Conservation (phyloP, 2,797 vertebrate genomes). For the Neolamprologus multifasciatus region DNA sequence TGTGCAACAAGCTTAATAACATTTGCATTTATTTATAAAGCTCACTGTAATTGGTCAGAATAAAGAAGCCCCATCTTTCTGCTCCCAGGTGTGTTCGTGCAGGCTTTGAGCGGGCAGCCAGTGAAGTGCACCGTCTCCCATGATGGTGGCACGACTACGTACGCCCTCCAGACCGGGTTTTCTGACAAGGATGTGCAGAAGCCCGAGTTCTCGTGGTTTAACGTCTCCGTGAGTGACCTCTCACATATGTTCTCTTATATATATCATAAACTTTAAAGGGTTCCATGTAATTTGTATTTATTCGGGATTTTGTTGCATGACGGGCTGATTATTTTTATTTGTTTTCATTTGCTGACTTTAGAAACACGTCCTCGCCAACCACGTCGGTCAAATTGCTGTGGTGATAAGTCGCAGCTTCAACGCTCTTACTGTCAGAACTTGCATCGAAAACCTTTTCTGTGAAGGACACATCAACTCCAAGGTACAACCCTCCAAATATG, state of each 20-base stretch:
- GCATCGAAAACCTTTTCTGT: not conserved
- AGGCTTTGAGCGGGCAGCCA: too few relatives aligned
- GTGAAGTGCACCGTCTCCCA: not conserved
- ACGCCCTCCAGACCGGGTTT: not conserved
- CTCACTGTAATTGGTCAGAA: not conserved
- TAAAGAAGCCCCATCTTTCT: not conserved
- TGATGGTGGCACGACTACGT: not conserved
- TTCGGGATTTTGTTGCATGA: rapidly evolving
- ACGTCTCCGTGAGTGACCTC: not conserved
- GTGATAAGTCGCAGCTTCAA: not conserved
- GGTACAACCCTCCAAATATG: not conserved
- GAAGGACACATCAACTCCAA: not conserved
- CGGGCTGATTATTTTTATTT: rapidly evolving
- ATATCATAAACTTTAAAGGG: not conserved
- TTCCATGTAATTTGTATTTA: not conserved
- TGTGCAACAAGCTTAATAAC: rapidly evolving
- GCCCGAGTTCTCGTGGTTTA: not conserved
- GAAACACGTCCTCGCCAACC: not conserved
- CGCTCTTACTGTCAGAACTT: rapidly evolving
- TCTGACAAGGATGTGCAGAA: rapidly evolving
- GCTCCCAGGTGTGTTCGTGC: not conserved
- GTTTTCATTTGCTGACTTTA: not conserved
- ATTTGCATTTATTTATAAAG: rapidly evolving
- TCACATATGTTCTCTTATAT: rapidly evolving
- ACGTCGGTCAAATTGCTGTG: rapidly evolving